These are phyloP conservation scores for Chrysemys picta DNA, from an alignment of 2,113 vertebrate genomes.

Conservation along the genomic window DNA sequence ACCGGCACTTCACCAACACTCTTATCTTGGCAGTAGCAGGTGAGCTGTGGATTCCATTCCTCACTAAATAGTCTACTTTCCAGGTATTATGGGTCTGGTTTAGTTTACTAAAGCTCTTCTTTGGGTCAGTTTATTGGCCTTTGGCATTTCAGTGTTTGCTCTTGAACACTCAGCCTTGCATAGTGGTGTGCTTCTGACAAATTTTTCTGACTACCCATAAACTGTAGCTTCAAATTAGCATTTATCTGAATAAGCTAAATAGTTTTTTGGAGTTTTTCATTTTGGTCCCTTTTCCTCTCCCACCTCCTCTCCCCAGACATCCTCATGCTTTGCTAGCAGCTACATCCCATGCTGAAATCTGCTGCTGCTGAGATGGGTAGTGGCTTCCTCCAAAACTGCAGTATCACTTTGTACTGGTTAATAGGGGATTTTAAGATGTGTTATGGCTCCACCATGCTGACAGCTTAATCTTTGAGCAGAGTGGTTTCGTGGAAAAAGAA, in stretches of 20 bases:
- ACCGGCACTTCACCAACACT: constrained; percentile 96
- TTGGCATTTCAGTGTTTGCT: not conserved
- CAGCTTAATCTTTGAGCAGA: not conserved
- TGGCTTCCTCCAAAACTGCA: not conserved
- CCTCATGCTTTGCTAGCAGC: not conserved
- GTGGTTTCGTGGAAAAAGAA: not conserved
- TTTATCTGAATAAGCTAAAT: not conserved
- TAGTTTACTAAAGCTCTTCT: not conserved
- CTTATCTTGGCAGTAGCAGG: constrained; percentile 95
- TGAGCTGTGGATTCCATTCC: constrained; percentile 74
- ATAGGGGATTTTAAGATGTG: not conserved
- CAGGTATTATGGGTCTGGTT: not conserved
- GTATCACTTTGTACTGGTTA: not conserved
- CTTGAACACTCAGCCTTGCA: not conserved
- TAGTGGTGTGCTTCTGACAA: not conserved
- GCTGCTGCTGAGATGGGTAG: not conserved
- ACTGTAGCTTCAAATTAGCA: not conserved
- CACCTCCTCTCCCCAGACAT: not conserved
- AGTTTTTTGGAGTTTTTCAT: not conserved
- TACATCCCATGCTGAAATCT: not conserved
- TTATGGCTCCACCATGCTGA: not conserved
- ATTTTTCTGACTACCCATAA: fast-evolving
- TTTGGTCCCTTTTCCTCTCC: not conserved
- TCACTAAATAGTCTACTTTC: not conserved
- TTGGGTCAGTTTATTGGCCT: not conserved